These are phyloP conservation scores for Scaptomyza polygonia DNA, from an alignment of 2,888 invertebrate species.

Conservation along the genomic window DNA sequence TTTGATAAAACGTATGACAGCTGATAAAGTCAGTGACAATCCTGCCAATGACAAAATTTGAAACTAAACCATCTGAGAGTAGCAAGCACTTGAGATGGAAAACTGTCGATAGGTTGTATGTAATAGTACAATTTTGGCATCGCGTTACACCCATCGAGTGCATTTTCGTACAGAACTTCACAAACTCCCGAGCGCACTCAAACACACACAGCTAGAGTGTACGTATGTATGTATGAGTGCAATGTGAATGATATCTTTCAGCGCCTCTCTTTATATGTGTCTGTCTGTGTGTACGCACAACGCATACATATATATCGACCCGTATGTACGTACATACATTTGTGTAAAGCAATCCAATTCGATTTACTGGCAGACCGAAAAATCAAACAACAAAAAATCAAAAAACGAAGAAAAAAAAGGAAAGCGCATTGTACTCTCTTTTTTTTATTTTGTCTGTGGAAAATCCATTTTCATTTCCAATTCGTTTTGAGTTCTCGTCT, in stretches of 20 bases:
- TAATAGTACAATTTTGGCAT: slow-evolving; percentile 69
- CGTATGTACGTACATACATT: too few species aligned
- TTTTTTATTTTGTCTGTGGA: slow-evolving; percentile 23
- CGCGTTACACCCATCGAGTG: slow-evolving; percentile 62
- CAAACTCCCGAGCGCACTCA: slow-evolving; percentile 11
- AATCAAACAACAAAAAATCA: neutral
- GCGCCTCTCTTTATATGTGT: slow-evolving; percentile 63
- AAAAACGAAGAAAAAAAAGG: too few species aligned
- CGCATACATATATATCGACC: slow-evolving; percentile 52
- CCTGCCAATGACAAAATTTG: neutral
- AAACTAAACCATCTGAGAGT: slow-evolving; percentile 31
- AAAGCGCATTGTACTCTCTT: slow-evolving; percentile 67
- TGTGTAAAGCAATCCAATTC: slow-evolving; percentile 41
- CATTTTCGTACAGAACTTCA: slow-evolving; percentile 40
- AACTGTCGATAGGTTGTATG: slow-evolving; percentile 30
- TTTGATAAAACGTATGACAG: slow-evolving; percentile 60
- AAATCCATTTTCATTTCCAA: slow-evolving; percentile 46
- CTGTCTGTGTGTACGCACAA: slow-evolving; percentile 25
- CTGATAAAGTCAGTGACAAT: slow-evolving; percentile 47
- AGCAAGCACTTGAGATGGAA: slow-evolving; percentile 47
- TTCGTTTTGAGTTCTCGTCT: slow-evolving; percentile 16
- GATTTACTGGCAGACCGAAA: slow-evolving; percentile 33
- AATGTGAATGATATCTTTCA: slow-evolving; percentile 80
- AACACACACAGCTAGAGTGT: slow-evolving; percentile 13
- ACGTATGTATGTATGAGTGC: slow-evolving; percentile 32